Percentiles rank a stretch among this genome's conserved stretches.
phyloP scores from a whole-genome alignment of 2,888 invertebrate genomes.

The Dicyrtomina minuta region DNA sequence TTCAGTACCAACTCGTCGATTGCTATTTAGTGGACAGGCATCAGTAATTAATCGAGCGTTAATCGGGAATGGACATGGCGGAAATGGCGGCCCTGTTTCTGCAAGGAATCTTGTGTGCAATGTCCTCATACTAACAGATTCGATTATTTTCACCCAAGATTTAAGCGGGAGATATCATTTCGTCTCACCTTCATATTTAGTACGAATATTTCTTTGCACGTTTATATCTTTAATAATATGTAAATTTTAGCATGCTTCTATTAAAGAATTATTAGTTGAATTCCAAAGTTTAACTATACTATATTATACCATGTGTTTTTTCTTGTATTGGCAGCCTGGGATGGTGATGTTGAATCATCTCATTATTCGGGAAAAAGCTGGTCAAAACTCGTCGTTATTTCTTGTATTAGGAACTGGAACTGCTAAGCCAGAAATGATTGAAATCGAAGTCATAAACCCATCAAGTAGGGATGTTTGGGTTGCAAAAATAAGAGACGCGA shows the following conservation, averaged over 20 bases:
- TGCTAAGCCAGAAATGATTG: slow-evolving; percentile 93
- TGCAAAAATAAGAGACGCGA: slow-evolving; percentile 65
- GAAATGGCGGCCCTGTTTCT: slow-evolving; percentile 19
- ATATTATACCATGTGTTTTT: slow-evolving; percentile 51
- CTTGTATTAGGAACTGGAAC: slow-evolving; percentile 84
- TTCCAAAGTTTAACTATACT: neutral
- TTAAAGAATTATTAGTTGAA: neutral
- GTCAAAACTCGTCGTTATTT: slow-evolving; percentile 80
- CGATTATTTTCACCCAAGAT: slow-evolving; percentile 51
- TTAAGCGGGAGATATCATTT: slow-evolving; percentile 49
- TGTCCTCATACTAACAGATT: slow-evolving; percentile 51
- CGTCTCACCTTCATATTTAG: slow-evolving; percentile 44
- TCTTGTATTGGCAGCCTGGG: slow-evolving; percentile 68
- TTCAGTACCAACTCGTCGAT: slow-evolving; percentile 46
- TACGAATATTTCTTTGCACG: slow-evolving; percentile 31
- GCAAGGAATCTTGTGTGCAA: slow-evolving; percentile 45
- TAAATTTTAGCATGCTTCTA: no score
- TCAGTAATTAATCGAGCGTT: slow-evolving; percentile 43
- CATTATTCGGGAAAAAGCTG: slow-evolving; percentile 90
- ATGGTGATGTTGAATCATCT: slow-evolving; percentile 89
- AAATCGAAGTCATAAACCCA: slow-evolving; percentile 79
- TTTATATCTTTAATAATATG: neutral
- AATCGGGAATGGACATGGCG: slow-evolving; percentile 27
- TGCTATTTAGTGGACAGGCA: slow-evolving; percentile 50
- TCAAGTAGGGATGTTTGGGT: slow-evolving; percentile 91